Base-by-base conservation (phyloP, 1,140 invertebrate species). In the Tetragnatha versicolor region DNA sequence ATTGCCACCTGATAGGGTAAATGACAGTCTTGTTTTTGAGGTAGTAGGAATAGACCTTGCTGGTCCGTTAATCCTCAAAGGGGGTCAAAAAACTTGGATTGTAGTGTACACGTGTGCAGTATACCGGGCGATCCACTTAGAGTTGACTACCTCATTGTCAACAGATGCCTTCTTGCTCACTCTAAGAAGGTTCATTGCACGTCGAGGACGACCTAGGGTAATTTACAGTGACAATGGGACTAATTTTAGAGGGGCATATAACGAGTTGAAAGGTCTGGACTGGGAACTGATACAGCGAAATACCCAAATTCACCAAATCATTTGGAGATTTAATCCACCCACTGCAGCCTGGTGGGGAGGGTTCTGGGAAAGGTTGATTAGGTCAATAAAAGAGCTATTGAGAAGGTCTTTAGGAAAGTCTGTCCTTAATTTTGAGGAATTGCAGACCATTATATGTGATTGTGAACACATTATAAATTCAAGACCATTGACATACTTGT, bases 351-450 rank as follows among this genome's bases (percentile, higher is more conserved):
- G 47, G n/a, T 51, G 5, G 5, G 47, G 47, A n/a, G 47, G 47
- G 17, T 84, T 80, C 17, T 85, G 83, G 79, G 85, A 88, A 69
- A 53, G 86, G 7, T 31, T 88, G 27, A 82, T 88, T 7, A 79
- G 81, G 20, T 10, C 81, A 7, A 65, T 75, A 37, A 83, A 84
- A 79, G 45, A 78, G 17, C 61, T 84, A 0, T 35, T 86, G 9
- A 47, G 84, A 7, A 86, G 87, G 70, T 42, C 78, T 10, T 35
- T 83, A 6, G 84, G 83, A 14, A 70, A 65, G 33, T 37, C 35
- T 39, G 81, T 72, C 39, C n/a, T 84, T 1, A 66, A 55, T 10
- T 65, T 27, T 5, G 80, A 84, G 14, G 80, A 83, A 42, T 37
- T 84, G n/a, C 20, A 55, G 1, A 84, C 84, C 7, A 58, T 83